Base-by-base conservation (phyloP, 2,888 invertebrate genomes). In the Nephrocerus scutellatus region DNA sequence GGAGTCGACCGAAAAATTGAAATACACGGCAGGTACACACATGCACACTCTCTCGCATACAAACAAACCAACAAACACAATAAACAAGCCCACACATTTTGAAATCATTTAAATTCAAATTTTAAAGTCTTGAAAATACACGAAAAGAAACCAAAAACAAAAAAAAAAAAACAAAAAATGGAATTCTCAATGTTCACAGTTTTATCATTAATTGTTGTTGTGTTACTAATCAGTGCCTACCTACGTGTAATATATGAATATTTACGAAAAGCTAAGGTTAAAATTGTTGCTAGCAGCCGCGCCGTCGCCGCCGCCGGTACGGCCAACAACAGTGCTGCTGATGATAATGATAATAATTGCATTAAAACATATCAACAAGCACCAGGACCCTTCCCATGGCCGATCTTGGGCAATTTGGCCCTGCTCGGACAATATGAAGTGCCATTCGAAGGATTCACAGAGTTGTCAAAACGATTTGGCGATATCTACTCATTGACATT, bases 381-480 rank as follows among this genome's bases (percentile, higher is more conserved):
- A 9, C 82, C 82, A 26, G 84, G 84, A 1, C 84, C 84, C 0
- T 57, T 63, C 13, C 74, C 80, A 10, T 74, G 73, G 68, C 86
- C 86, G 1, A 49, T 86, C 1, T 68, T 86, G 41, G 86, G 86
- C 13, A 81, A 78, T 59, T 67, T 85, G 46, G 80, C 82, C 59
- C 72, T 81, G 14, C 60, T 86, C 34, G 78, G 75, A 23, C 68
- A 74, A 42, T 71, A 73, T 49, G 76, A 77, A 34, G 74, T 75
- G 4, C 84, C 86, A 0, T 85, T 84, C 52, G 77, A 80, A 48
- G 78, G 78, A 3, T 84, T 87, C 49, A 79, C 80, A 1, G 75
- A 72, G n/a, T 59, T 86, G 26, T 72, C 82, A 3, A 75, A 76
- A 52, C 66, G 71, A 12, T 84, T 83, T 56, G 86, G 86, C 3